Evolutionary conservation across 2,888 invertebrate species (phyloP), one percentile per base, ranked within the genome.

Genomic region (Drosophila testacea): DNA sequence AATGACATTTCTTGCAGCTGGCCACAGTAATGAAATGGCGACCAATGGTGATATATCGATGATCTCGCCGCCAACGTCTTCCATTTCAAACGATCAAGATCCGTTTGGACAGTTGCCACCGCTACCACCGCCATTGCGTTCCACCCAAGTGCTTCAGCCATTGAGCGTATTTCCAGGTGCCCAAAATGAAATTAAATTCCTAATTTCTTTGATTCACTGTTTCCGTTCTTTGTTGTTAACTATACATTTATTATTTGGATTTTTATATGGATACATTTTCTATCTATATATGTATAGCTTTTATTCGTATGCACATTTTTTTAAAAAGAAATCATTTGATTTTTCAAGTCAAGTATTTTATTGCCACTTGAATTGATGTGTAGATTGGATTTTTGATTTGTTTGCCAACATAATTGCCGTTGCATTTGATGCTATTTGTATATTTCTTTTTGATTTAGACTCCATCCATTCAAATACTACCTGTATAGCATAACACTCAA

Each of bases 31-130:
- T 92, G 92, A 92, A 92, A 93, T 93, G 93, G 92, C 92, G 91
- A 92, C 92, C 90, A 86, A 91, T 90, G 91, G 91, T 92, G 91
- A 92, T 88, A 91, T 91, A 89, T 92, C 93, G 93, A 93, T 93
- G 92, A 93, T 92, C 92, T 93, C 93, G 90, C 92, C 93, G 86
- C 92, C 92, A 85, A 92, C 92, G 91, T 93, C 93, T 90, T 92
- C 93, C 90, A 91, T 92, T 89, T 93, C 93, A 86, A 93, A 92
- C 92, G 93, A 92, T 89, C 92, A 92, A 89, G 93, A 93, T 91
- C 93, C 92, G 86, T 91, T 91, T 89, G 92, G 92, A 91, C 92
- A 92, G 87, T 87, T 93, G 91, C 93, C 93, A 87, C 93, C 93
- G 89, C 90, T 93, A 90, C 92, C 92, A 90, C 93, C 93, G 91